These are phyloP conservation scores for Prorops nasuta DNA, from an alignment of 1,140 invertebrate species.

Conservation along the genomic window DNA sequence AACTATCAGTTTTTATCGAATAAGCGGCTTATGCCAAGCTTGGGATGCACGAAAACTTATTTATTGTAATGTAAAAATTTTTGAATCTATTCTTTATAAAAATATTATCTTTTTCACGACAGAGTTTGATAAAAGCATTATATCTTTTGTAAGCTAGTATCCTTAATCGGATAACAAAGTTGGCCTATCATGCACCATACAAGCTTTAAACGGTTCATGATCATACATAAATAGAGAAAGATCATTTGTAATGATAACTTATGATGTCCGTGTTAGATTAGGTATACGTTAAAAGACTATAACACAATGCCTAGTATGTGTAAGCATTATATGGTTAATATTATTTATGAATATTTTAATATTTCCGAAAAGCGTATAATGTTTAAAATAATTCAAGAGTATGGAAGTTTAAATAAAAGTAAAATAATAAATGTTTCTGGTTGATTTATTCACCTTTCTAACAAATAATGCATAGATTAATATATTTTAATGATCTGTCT, in stretches of 20 bases:
- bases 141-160: no score
- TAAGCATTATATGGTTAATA: conserved; percentile 39
- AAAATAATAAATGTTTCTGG: conserved; percentile 8
- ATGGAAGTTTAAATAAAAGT: conserved; percentile 37
- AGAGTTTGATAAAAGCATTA: no score
- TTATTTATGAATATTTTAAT: conserved; percentile 51
- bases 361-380: conserved; percentile 39
- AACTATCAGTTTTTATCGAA: no score
- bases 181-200: not conserved
- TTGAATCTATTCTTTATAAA: no score
- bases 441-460: no score
- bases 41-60: no score
- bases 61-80: no score
- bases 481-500: no score
- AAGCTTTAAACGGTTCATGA: conserved; percentile 1
- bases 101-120: no score
- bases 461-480: no score
- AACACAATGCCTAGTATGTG: conserved; percentile 42
- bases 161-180: no score
- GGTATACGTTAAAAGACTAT: conserved; percentile 48
- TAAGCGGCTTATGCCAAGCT: no score
- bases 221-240: not conserved
- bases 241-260: conserved; percentile 27
- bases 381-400: conserved; percentile 38
- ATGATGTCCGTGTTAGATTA: conserved; percentile 38